These are phyloP conservation scores for Ophion ellenae DNA, from an alignment of 2,888 invertebrate genomes.

Conservation along the genomic window DNA sequence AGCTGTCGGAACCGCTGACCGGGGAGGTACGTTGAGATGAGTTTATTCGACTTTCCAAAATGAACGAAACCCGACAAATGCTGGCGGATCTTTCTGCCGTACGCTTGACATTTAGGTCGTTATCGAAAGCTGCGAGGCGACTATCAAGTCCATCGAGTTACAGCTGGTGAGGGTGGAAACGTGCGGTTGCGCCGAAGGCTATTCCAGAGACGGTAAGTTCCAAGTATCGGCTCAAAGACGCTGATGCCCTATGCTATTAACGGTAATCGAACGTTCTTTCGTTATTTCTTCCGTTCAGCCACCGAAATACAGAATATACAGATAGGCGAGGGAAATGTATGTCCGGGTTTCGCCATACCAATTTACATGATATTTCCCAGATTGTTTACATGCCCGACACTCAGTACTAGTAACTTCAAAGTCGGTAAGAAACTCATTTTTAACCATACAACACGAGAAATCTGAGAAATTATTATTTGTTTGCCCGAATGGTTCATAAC, in stretches of 20 bases:
- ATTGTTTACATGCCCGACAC: slow-evolving; percentile 96
- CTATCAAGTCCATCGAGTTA: slow-evolving; percentile 96
- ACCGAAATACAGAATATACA: slow-evolving; percentile 99
- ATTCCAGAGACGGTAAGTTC: slow-evolving; percentile 92
- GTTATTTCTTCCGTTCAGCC: slow-evolving; percentile 85
- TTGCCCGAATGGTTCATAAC: not conserved
- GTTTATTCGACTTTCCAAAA: not conserved
- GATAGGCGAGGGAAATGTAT: slow-evolving; percentile 96
- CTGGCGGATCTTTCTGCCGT: not conserved
- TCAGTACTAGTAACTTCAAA: slow-evolving; percentile 96
- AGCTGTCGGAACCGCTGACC: slow-evolving; percentile 93
- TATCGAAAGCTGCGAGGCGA: slow-evolving; percentile 92
- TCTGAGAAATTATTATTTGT: not conserved
- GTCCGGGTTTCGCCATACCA: slow-evolving; percentile 92
- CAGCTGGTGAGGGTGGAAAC: slow-evolving; percentile 98
- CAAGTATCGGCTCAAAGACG: not conserved
- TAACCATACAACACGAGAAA: not conserved
- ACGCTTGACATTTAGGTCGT: slow-evolving; percentile 85
- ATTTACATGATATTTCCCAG: slow-evolving; percentile 98
- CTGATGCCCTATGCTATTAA: not conserved
- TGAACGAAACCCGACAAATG: not conserved
- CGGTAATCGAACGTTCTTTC: not conserved
- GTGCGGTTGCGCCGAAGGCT: slow-evolving; percentile 96
- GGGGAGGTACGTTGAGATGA: slow-evolving; percentile 87
- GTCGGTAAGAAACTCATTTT: slow-evolving; percentile 88